Evolutionary conservation across 2,113 vertebrate genomes (phyloP), one percentile per base, ranked within the genome.

Genomic region (Fregetta grallaria): DNA sequence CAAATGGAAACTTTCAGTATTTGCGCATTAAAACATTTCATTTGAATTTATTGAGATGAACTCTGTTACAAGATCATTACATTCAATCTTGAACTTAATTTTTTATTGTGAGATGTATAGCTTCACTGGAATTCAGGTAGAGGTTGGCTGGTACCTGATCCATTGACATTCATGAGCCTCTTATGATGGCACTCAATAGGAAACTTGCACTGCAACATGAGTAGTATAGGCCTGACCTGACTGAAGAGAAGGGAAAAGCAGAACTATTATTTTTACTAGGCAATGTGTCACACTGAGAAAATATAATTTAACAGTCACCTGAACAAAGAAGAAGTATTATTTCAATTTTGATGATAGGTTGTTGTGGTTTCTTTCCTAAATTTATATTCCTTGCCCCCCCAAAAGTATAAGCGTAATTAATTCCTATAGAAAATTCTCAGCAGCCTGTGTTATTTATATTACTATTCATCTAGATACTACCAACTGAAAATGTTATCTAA

Each of bases 21-120:
- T 70, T 76, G 3, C 2, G 0, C 17, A 58, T 63, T 70, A 58
- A 70, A 95, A 50, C 0, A 0, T 70, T 79, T 79, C 14, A 49
- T 86, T 84, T 74, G 6, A 83, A 66, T 18, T 7, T 23, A 40
- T 52, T 34, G 59, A 73, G 9, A 73, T 42, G 27, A 94, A 65
- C 9, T 79, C 62, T 42, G 14, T 20, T 80, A 38, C 19, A 76
- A 40, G 67, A 73, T 36, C 19, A 78, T 45, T 19, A 45, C 45
- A 45, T 75, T 90, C 15, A 10, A 4, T 76, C 62, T 66, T 11
- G 2, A 66, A 40, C 12, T n/a, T 59, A 56, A 6, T 34, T 67
- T 84, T 91, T 90, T 72, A 47, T 13, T 71, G 6, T 58, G 20
- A 55, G 4, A 14, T 72, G 5, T 63, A 34, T 34, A 58, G 30